Evolutionary conservation across 2,113 vertebrate genomes (phyloP), one percentile per base, ranked within the genome.

Genomic region (Hippocampus guttulatus): DNA sequence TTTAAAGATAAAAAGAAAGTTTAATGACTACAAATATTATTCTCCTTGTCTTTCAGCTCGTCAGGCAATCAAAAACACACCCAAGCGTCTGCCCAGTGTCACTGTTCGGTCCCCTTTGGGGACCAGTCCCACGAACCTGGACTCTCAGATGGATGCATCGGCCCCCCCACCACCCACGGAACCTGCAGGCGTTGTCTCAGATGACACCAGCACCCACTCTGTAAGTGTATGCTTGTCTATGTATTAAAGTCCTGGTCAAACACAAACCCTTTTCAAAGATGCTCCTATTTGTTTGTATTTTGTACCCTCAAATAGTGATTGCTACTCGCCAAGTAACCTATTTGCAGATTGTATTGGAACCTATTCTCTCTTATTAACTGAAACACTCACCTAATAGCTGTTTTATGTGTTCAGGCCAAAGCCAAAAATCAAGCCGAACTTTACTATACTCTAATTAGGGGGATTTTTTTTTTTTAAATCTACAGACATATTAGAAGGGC

Each of bases 11-110:
- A 18, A 18, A 18, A 49, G 47, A 18, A 18, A 5, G 18, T 52
- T 52, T 20, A 52, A 4, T 52, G 2, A 8, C 21, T 52, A 20
- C 20, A 52, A 8, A 52, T n/a, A 52, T 52, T 21, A 52, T 52
- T 9, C 9, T 10, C 52, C 23, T 3, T 78, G 18, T 55, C 70
- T 91, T 82, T 1, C 88, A 99, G 97, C 94, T 88, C 97, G 96
- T 45, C 97, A 96, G 90, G 95, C 94, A 60, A 88, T 94, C 75
- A 99, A 98, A 89, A 99, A 97, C 88, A 94, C 96, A 0, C 95
- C 96, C 0, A 95, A 97, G 74, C 94, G 96, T 51, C 83, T 95
- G 30, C 93, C 95, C 0, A 95, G 95, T 66, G 92, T 98, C 67
- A 94, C 96, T 61, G 94, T 96, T 23, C 96, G 96, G 18, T 96